These are phyloP conservation scores for Habroteleia sp. DNA, from an alignment of 2,888 invertebrate species.

Conservation along the genomic window DNA sequence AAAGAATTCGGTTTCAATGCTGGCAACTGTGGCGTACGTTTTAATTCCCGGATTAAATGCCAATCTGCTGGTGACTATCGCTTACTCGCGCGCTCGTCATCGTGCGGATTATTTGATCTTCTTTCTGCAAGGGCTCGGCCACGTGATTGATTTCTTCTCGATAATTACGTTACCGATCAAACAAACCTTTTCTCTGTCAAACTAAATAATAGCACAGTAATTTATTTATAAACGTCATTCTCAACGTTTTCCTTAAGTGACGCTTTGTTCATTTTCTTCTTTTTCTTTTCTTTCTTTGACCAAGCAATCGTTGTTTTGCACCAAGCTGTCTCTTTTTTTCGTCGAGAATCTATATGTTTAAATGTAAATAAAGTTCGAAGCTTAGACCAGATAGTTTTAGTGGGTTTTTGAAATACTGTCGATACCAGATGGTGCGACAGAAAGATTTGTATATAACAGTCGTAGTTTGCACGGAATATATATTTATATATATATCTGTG, in stretches of 20 bases:
- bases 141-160: conserved; percentile 77
- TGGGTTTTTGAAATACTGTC: conserved; percentile 55
- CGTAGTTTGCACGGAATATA: conserved; percentile 31
- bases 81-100: conserved; percentile 51
- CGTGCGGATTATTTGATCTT: conserved; percentile 49
- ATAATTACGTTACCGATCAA: conserved; percentile 75
- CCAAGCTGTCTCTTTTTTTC: background rate
- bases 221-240: conserved; percentile 55
- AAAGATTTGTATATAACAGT: conserved; percentile 54
- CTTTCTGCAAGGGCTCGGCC: conserved; percentile 42
- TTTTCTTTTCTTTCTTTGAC: conserved; percentile 12
- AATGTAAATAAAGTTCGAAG: conserved; percentile 57
- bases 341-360: conserved; percentile 32
- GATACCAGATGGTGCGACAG: conserved; percentile 56
- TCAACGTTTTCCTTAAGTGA: conserved; percentile 13
- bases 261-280: conserved; percentile 10
- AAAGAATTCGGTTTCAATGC: conserved; percentile 39
- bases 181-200: conserved; percentile 24
- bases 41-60: conserved; percentile 57
- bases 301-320: conserved; percentile 1
- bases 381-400: conserved; percentile 53
- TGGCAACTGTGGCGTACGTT: conserved; percentile 18
- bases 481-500: conserved; percentile 18
- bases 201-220: conserved; percentile 54
- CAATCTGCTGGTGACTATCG: conserved; percentile 48